Percentiles rank a stretch among this genome's conserved stretches.
These are phyloP conservation scores for Anhinga rufa DNA, from an alignment of 2,113 vertebrate genomes.

Conservation along the genomic window DNA sequence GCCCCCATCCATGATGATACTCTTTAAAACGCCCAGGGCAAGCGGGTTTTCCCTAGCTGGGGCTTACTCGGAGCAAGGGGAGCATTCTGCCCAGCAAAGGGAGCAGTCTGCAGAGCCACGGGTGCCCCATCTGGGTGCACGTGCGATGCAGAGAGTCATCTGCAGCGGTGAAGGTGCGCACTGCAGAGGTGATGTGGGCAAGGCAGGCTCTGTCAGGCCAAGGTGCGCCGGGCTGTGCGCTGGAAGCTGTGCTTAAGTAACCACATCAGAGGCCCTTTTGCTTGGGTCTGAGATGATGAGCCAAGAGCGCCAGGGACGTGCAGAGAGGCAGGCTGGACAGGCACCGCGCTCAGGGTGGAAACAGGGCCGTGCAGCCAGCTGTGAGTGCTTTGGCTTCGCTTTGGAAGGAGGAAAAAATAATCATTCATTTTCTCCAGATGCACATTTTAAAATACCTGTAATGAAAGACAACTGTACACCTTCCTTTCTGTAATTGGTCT, in stretches of 20 bases:
- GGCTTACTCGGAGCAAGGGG: background rate
- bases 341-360: rapidly evolving
- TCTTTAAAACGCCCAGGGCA: background rate
- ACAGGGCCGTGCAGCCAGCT: background rate
- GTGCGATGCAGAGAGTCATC: rapidly evolving
- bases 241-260: background rate
- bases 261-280: background rate
- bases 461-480: background rate
- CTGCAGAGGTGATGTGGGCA: rapidly evolving
- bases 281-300: background rate
- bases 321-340: background rate
- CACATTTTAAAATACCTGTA: background rate
- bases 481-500: background rate
- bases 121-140: rapidly evolving
- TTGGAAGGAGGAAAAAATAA: background rate
- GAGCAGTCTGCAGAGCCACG: rapidly evolving
- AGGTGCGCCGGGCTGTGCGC: background rate
- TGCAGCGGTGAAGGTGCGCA: background rate
- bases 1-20: no score
- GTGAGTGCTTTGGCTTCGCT: background rate
- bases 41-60: background rate
- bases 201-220: background rate
- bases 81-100: background rate
- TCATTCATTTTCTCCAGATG: background rate
- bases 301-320: background rate